Conservation (phyloP, 2,888 invertebrate genomes). For the Cryptocheilus praepositus region DNA sequence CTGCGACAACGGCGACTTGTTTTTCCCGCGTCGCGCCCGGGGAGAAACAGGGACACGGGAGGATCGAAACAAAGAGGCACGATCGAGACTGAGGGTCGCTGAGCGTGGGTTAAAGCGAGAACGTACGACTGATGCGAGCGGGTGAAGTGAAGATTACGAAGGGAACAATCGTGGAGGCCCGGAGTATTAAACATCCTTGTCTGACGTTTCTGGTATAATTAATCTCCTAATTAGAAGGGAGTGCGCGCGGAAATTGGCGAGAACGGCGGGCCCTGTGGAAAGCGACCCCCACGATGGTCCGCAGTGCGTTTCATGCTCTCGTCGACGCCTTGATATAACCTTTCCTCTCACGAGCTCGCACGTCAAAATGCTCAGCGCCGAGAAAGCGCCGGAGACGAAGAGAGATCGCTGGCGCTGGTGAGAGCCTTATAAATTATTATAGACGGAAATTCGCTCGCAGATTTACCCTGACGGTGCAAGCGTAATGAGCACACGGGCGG, state of each 20-base stretch:
- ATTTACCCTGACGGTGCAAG: constrained; percentile 26
- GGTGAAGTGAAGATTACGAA: not conserved
- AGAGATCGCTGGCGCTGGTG: not conserved
- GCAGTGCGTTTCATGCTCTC: not conserved
- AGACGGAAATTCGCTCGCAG: constrained; percentile 46
- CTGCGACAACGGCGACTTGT: constrained; percentile 24
- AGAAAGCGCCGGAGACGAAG: not conserved
- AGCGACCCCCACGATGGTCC: constrained; percentile 1
- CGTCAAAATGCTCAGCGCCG: not conserved
- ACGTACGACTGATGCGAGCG: not conserved
- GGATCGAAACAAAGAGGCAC: constrained; percentile 3
- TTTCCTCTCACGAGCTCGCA: constrained; percentile 33
- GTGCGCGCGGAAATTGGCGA: constrained; percentile 48
- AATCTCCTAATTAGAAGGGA: constrained; percentile 60
- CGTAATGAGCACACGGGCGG: constrained; percentile 27
- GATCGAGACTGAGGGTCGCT: not conserved
- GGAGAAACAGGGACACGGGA: not conserved
- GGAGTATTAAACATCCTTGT: constrained; percentile 37
- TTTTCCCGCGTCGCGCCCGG: constrained; percentile 7
- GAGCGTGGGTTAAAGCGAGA: constrained; percentile 9
- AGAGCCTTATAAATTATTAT: constrained; percentile 52
- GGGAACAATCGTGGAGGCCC: constrained; percentile 29
- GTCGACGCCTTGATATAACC: constrained; percentile 25
- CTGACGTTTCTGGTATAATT: constrained; percentile 53
- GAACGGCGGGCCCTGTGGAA: constrained; percentile 38